Evolutionary conservation across 2,797 vertebrate species (phyloP), one percentile per base, ranked within the genome.

Genomic region (Cynodonichthys magdalenae): DNA sequence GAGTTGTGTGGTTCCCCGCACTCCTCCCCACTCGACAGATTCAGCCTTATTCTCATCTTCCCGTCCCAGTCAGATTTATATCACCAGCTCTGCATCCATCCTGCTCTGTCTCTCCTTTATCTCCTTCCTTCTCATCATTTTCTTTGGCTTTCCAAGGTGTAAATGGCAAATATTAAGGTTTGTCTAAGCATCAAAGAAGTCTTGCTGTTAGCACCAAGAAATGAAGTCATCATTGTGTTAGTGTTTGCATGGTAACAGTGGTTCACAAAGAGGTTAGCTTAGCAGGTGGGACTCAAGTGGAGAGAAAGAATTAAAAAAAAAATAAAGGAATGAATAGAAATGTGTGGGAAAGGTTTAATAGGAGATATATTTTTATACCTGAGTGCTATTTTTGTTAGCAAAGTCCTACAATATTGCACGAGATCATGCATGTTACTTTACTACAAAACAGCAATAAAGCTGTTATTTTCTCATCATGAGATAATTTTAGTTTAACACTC

Each of bases 151-250:
- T 77, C 34, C 31, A 36, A 54, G 47, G 66, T 87, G 74, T 86
- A 78, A 88, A 85, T 75, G 71, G 70, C 79, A 71, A 74, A 80
- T 77, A 82, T 81, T 66, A 58, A 78, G 75, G 71, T 54, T 67
- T 74, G 69, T 77, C 78, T 45, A 51, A 69, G 61, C 67, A 81
- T 87, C 68, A 86, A 83, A 87, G 75, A 75, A 72, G 60, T 27
- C 84, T 67, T 20, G 67, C 76, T 84, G 82, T 66, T 86, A 71
- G 61, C 71, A 66, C 62, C 59, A 53, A 59, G 58, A 81, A 80
- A 82, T 76, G 77, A 83, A 81, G 66, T 65, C 34, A 58, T 74
- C 66, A 59, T 71, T 45, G 63, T 78, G 81, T 74, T 80, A 74
- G 56, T 82, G 75, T 85, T 83, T 87, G 74, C 31, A 69, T 74